A percentile compares a stretch with the other conserved stretches of the same genome.
phyloP scores from a whole-genome alignment of 2,888 invertebrate genomes.

The Resseliella maxima region DNA sequence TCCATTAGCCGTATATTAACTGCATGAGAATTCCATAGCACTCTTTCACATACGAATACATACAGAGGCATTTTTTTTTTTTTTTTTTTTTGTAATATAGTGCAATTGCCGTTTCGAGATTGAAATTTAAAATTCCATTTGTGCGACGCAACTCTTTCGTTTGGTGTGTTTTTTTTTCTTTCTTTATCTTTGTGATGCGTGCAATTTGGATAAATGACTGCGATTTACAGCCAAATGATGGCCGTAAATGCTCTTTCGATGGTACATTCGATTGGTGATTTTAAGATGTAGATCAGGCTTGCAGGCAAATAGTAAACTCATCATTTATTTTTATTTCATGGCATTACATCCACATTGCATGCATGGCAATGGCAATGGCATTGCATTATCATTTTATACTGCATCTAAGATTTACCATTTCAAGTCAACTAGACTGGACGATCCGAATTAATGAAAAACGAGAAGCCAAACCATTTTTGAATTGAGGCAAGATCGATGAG shows the following conservation, averaged over 20 bases:
- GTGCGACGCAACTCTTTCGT: background rate
- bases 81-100: too few relatives aligned
- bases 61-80: too few relatives aligned
- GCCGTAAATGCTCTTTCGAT: background rate
- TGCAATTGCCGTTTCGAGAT: background rate
- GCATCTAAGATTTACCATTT: background rate
- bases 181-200: background rate
- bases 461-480: background rate
- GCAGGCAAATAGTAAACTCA: background rate
- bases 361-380: background rate
- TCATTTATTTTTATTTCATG: background rate
- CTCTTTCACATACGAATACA: background rate
- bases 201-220: background rate
- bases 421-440: background rate
- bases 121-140: background rate
- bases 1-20: background rate
- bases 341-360: background rate
- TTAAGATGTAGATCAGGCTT: background rate
- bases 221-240: background rate
- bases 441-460: background rate
- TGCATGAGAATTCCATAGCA: background rate
- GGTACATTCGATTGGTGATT: background rate
- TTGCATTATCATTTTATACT: background rate
- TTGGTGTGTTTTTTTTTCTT: background rate
- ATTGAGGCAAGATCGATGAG: slow-evolving; percentile 17